Conservation (phyloP, 2,888 invertebrate genomes). For the Scelioninae gen. 2 region DNA sequence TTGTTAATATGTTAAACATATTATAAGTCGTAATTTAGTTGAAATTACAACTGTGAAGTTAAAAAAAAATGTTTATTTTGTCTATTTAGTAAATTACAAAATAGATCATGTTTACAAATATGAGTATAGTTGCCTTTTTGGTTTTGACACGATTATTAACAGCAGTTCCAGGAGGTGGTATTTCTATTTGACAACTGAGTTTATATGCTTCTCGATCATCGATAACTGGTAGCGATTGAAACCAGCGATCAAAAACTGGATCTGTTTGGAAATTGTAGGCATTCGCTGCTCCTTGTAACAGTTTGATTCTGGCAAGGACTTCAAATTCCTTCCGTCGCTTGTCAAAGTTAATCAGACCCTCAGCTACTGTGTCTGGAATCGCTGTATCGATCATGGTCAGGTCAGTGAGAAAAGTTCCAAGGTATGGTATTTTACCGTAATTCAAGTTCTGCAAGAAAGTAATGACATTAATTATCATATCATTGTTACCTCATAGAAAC, state of each 20-base stretch:
- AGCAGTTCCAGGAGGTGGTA: conserved; percentile 76
- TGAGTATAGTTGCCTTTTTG: conserved; percentile 72
- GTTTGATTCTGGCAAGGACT: conserved; percentile 95
- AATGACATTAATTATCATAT: not conserved
- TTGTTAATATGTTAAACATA: too few relatives aligned
- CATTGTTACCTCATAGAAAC: too few relatives aligned
- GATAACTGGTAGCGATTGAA: conserved; percentile 91
- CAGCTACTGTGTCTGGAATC: conserved; percentile 88
- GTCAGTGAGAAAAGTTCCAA: conserved; percentile 98
- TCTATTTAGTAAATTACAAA: too few relatives aligned
- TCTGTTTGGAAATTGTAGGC: conserved; percentile 93
- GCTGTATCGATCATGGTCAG: conserved; percentile 99
- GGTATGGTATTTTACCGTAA: conserved; percentile 96
- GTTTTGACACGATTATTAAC: conserved; percentile 70
- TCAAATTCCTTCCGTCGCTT: conserved; percentile 99
- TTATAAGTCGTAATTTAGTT: too few relatives aligned
- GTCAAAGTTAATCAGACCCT: conserved; percentile 97
- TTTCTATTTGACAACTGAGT: conserved; percentile 92
- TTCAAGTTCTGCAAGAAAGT: conserved; percentile 81
- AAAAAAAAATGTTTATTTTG: too few relatives aligned
- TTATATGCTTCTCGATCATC: conserved; percentile 95
- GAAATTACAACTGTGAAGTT: too few relatives aligned
- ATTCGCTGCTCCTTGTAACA: conserved; percentile 97
- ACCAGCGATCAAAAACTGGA: conserved; percentile 95
- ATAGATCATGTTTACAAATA: too few relatives aligned